Percentiles rank a stretch among this genome's conserved stretches.
Conservation (phyloP, 2,888 invertebrate genomes). For the Pachydiplax longipennis region DNA sequence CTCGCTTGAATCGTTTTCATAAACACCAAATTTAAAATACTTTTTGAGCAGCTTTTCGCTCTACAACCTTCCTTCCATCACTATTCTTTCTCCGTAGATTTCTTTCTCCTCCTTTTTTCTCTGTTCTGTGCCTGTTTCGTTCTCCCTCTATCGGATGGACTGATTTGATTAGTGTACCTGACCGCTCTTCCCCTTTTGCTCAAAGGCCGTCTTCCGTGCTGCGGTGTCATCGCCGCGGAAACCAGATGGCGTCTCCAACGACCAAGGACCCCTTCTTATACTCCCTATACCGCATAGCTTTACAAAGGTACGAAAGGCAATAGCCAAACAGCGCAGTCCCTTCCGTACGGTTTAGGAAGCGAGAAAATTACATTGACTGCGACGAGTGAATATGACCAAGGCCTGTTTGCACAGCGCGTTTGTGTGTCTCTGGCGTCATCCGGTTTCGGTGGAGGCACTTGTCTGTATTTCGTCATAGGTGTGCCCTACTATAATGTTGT, state of each 20-base stretch:
- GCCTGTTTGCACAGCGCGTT: too few relatives aligned
- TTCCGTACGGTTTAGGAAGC: background rate
- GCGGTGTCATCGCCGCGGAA: constrained; percentile 17
- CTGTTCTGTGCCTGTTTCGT: background rate
- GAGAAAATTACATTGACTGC: background rate
- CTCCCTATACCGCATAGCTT: background rate
- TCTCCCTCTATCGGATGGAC: background rate
- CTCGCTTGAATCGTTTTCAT: too few relatives aligned
- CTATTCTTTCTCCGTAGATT: background rate
- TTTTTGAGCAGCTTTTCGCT: background rate
- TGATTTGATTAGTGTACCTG: constrained; percentile 12
- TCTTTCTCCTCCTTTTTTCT: background rate
- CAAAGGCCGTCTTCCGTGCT: constrained; percentile 1
- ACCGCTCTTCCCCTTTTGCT: background rate
- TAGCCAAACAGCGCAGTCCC: background rate
- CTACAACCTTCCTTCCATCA: background rate
- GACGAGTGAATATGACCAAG: background rate
- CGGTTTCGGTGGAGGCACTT: too few relatives aligned
- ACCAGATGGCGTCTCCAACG: constrained; percentile 8
- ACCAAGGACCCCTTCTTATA: background rate
- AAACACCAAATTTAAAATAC: too few relatives aligned
- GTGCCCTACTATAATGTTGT: too few relatives aligned
- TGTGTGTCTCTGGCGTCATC: too few relatives aligned
- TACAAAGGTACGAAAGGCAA: background rate
- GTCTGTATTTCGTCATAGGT: too few relatives aligned